Base-by-base conservation (phyloP, 2,888 invertebrate species). In the Emmelina monodactyla region DNA sequence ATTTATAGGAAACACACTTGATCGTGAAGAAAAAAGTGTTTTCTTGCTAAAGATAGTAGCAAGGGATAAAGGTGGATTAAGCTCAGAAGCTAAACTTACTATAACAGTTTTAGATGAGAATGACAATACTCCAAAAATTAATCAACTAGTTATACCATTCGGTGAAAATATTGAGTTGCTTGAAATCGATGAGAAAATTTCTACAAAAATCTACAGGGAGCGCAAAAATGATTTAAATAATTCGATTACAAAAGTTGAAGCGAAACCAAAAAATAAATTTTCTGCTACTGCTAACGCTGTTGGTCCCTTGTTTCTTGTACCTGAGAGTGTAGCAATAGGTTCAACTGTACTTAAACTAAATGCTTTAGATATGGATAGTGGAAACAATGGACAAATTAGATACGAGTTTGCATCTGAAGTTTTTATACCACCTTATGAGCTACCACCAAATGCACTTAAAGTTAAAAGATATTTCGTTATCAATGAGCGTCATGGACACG, bases 91-190 rank as follows among this genome's bases (percentile, higher is more conserved):
- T 0, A 85, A 86, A 50, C 58, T 94, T 6, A 85, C 82, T 1
- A 85, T 94, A 30, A 79, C 72, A 1, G 69, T 94, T 14, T 82
- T 86, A 3, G 94, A 94, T 57, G 87, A 88, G 53, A 94, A 94
- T 53, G 94, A 94, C 55, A 92, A 92, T 58, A 56, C 84, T 10
- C 92, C 92, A 0, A 75, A 76, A 33, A 90, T 89, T 48, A 83
- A 83, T 36, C 85, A 89, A 53, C 85, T 92, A 47, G 79, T 85
- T 1, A 84, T 92, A 22, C 85, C 88, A 3, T 80, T 87, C 33
- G 86, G 87, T 36, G 85, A 88, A 45, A 85, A 83, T 6, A 72
- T 89, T 14, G 84, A 86, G 38, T 80, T 91, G 16, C 55, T 87
- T 2, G 87, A 88, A 53, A 78, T 83, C 12, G 84, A 85, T 37